Evolutionary conservation across 1,140 invertebrate species (phyloP).

Genomic region (Cherax destructor): DNA sequence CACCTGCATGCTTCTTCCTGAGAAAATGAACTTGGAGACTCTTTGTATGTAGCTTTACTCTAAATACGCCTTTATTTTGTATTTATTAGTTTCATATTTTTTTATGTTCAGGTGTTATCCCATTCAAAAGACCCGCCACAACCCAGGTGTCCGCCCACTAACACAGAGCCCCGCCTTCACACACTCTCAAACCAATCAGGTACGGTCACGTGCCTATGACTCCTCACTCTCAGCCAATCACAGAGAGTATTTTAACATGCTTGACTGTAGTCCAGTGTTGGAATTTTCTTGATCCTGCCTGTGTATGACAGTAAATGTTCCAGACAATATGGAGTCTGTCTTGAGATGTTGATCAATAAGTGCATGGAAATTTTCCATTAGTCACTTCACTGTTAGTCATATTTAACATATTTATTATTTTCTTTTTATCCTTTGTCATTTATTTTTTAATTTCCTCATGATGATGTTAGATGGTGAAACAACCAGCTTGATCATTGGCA

Average conservation of each 20-base stretch:
- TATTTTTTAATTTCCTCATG: not conserved
- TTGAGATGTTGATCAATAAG: not conserved
- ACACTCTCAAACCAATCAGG: constrained; percentile 53
- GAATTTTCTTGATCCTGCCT: not conserved
- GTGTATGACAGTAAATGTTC: not conserved
- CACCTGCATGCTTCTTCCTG: constrained; percentile 4
- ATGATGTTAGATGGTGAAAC: not conserved
- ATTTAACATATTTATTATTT: not conserved
- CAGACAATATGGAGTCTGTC: not conserved
- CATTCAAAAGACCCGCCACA: constrained; percentile 54
- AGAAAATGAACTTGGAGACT: not conserved
- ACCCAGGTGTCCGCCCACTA: constrained; percentile 60
- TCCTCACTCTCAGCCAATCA: constrained; percentile 28
- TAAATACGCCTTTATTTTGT: constrained; percentile 1
- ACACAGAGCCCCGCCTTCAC: constrained; percentile 53
- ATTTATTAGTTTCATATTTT: constrained; percentile 20
- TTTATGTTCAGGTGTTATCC: constrained; percentile 61
- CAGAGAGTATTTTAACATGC: constrained; percentile 36
- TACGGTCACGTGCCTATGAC: constrained; percentile 42
- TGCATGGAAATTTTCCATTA: not conserved
- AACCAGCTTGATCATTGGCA: not conserved
- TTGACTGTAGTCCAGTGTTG: not conserved
- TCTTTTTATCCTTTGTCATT: not conserved
- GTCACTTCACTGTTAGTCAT: not conserved
- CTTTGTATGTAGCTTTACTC: not conserved